phyloP scores from a whole-genome alignment of 2,797 vertebrate species.

The Mastacembelus armatus region DNA sequence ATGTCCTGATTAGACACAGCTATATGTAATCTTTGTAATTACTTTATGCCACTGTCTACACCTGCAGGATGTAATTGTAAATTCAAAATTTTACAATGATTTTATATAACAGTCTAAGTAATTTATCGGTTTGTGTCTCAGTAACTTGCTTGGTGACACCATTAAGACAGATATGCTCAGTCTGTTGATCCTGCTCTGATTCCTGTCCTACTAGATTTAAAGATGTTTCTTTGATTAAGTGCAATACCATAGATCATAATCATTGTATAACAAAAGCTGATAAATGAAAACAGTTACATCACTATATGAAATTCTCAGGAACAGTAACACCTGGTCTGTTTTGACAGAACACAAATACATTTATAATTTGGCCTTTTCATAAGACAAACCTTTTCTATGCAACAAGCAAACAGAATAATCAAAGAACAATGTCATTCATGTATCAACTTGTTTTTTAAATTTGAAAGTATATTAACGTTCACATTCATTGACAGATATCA shows the following conservation, averaged over 20 bases:
- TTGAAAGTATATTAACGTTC: slow-evolving; percentile 48
- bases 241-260: slow-evolving; percentile 18
- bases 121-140: slow-evolving; percentile 20
- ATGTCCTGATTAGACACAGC: slow-evolving; percentile 18
- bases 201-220: slow-evolving; percentile 11
- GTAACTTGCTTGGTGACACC: slow-evolving; percentile 53
- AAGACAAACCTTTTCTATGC: slow-evolving; percentile 8
- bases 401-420: slow-evolving; percentile 21
- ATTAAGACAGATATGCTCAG: slow-evolving; percentile 21
- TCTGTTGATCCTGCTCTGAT: neutral
- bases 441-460: slow-evolving; percentile 50
- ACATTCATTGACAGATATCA: slow-evolving; percentile 46
- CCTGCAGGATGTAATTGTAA: neutral
- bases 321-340: slow-evolving; percentile 28
- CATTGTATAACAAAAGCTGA: slow-evolving; percentile 1
- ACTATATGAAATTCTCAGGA: slow-evolving; percentile 12
- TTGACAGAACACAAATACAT: slow-evolving; percentile 8
- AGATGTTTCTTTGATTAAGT: slow-evolving; percentile 38
- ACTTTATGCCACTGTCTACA: neutral
- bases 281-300: slow-evolving; percentile 2
- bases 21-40: slow-evolving; percentile 13
- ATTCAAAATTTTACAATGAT: slow-evolving; percentile 11
- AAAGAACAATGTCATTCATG: slow-evolving; percentile 39
- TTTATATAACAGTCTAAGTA: slow-evolving; percentile 8
- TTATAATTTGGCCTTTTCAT: slow-evolving; percentile 36